Evolutionary conservation across 2,113 vertebrate species (phyloP), one percentile per base, ranked within the genome.

Genomic region (Clarias gariepinus): DNA sequence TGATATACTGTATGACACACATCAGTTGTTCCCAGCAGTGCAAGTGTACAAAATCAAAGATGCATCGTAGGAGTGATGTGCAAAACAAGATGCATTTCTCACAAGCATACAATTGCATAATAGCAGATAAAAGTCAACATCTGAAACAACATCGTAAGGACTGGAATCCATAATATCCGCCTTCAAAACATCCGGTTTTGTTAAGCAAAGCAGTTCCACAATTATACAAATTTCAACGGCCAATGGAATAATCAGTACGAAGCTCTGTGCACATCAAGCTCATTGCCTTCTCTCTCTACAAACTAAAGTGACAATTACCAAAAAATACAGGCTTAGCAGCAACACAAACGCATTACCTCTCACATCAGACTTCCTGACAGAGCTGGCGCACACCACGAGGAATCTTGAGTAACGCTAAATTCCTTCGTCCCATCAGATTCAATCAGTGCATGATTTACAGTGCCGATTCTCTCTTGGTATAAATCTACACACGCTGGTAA

Each of bases 341-440:
- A 76, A 47, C 66, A 82, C 63, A 80, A 81, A 55, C 7, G 79
- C 61, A 69, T 90, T 89, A 90, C 89, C 88, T 89, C 66, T 90
- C 86, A 90, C 69, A 57, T 53, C 73, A 60, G 69, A 74, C 60
- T 76, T 80, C 80, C 30, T 73, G 53, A 83, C 57, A 55, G 28
- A 86, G 60, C 80, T 83, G 88, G 57, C 47, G 57, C 85, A 60
- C 18, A 55, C 28, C 21, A 3, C 4, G 57, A 57, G 55, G 23
- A 77, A 88, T 88, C 87, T 25, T 41, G 78, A 63, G 83, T 19
- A 36, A 10, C 25, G 25, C 21, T 86, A 23, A 73, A 82, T 73
- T 88, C 77, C 78, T 21, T 74, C 41, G n/a, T 21, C 25, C 25
- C 64, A 18, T 28, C 25, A 13, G 18, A 25, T 25, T 28, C 41